A percentile compares a stretch with the other conserved stretches of the same genome.
phyloP scores from a whole-genome alignment of 1,140 invertebrate species.

The Pseudobourletiella spinata region DNA sequence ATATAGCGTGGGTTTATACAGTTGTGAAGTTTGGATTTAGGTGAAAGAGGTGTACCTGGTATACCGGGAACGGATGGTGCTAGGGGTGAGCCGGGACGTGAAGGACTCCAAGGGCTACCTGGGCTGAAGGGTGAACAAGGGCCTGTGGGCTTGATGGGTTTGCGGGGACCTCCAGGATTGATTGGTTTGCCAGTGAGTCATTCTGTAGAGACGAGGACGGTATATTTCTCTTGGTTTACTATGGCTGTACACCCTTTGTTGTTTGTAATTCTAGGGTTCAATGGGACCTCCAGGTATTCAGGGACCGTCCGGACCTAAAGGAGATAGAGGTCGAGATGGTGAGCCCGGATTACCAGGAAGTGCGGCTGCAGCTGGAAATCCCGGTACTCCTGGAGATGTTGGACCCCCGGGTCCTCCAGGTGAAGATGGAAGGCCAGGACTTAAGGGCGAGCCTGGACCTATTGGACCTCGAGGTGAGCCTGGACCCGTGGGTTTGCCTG shows the following conservation, averaged over 20 bases:
- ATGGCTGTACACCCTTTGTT: not conserved
- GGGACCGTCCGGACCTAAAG: constrained; percentile 40
- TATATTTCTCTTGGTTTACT: not conserved
- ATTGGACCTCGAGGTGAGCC: constrained; percentile 36
- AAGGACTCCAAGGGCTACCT: constrained; percentile 39
- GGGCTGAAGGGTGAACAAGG: constrained; percentile 40
- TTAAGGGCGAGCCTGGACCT: constrained; percentile 33
- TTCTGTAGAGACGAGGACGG: too few relatives aligned
- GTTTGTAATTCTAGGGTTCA: constrained; percentile 26
- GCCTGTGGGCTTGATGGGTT: constrained; percentile 38
- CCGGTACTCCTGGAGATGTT: constrained; percentile 37
- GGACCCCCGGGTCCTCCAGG: constrained; percentile 37
- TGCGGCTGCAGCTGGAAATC: constrained; percentile 36
- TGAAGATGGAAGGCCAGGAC: constrained; percentile 34
- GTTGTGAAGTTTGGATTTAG: too few relatives aligned
- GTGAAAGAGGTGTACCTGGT: constrained; percentile 39
- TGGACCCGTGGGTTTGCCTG: constrained; percentile 38
- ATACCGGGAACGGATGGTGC: constrained; percentile 25
- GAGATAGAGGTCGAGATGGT: constrained; percentile 42
- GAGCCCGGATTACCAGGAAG: constrained; percentile 29
- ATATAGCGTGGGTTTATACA: too few relatives aligned
- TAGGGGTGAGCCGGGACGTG: constrained; percentile 38
- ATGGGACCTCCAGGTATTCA: constrained; percentile 38
- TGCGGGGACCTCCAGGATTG: constrained; percentile 38
- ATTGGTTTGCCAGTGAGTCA: constrained; percentile 37